Base-by-base conservation (phyloP, 2,113 vertebrate genomes). In the Panthera tigris region DNA sequence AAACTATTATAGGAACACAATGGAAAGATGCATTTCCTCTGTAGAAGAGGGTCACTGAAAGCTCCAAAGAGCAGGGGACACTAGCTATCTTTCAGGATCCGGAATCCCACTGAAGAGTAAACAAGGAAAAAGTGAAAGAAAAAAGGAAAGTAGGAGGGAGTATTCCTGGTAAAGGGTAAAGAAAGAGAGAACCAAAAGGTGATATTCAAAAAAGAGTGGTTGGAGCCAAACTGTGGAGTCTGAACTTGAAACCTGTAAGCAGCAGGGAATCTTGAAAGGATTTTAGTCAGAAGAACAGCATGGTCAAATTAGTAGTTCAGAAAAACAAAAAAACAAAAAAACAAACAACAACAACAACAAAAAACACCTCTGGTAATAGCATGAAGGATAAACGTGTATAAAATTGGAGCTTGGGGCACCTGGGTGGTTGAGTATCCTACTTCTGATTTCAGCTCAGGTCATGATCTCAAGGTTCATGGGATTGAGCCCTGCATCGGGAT, bases 201-300 rank as follows among this genome's bases (percentile, higher is more conserved):
- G n/a, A 92, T 33, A 5, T 25, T 68, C 48, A 50, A 73, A 73
- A 82, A 89, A 82, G 23, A 31, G 65, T 86, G n/a, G 36, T 10
- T 91, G 61, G 23, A 79, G 39, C n/a, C 87, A 95, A 89, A 94
- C 19, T 69, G 7, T 82, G 36, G 48, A 27, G 4, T 86, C 50
- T 96, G 27, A 91, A 91, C 66, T 93, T 29, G 52, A 41, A 97
- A 87, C 71, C 21, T 96, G 7, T 66, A 83, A 95, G 61, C 27
- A 94, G 92, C 7, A 41, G 16, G 4, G 45, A 83, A 16, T 73
- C 36, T 84, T 93, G 23, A 87, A 87, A 97, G 50, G 7, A 78
- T 55, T 96, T 97, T 80, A 76, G 18, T 31, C 27, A 21, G 41
- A 73, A 82, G 13, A 96, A 76, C 16, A 92, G 39, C 45, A 96